Evolutionary conservation across 2,888 invertebrate species (phyloP).

Genomic region (Agriopis aurantiaria): DNA sequence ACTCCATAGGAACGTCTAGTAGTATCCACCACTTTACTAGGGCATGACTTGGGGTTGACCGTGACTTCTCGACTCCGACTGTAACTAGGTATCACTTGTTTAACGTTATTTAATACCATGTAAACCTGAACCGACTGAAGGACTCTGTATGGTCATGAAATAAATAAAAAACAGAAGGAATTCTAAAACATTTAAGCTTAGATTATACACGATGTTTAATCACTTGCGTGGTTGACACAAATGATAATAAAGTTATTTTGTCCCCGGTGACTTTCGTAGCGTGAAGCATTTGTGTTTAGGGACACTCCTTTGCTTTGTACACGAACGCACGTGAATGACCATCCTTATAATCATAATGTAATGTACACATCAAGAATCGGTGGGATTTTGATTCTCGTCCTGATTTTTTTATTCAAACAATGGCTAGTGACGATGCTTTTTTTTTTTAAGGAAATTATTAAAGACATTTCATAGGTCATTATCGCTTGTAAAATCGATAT

Average conservation of each 20-base stretch:
- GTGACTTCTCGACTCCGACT: no score
- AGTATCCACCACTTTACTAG: no score
- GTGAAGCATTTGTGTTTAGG: background rate
- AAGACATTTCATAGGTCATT: no score
- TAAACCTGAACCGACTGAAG: no score
- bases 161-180: background rate
- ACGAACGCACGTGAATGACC: conserved; percentile 1
- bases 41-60: no score
- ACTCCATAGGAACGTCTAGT: no score
- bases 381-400: background rate
- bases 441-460: no score
- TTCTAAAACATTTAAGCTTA: conserved; percentile 2
- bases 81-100: no score
- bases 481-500: no score
- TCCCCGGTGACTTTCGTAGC: background rate
- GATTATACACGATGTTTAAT: background rate
- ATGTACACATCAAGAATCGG: background rate
- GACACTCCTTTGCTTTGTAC: conserved; percentile 4
- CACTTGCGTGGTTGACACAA: conserved; percentile 6
- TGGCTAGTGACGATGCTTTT: no score
- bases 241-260: conserved; percentile 7
- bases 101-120: no score
- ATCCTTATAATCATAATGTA: background rate
- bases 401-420: background rate
- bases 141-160: no score